Evolutionary conservation across 2,888 invertebrate genomes (phyloP), one percentile per base, ranked within the genome.

Genomic region (Drosophila robusta): DNA sequence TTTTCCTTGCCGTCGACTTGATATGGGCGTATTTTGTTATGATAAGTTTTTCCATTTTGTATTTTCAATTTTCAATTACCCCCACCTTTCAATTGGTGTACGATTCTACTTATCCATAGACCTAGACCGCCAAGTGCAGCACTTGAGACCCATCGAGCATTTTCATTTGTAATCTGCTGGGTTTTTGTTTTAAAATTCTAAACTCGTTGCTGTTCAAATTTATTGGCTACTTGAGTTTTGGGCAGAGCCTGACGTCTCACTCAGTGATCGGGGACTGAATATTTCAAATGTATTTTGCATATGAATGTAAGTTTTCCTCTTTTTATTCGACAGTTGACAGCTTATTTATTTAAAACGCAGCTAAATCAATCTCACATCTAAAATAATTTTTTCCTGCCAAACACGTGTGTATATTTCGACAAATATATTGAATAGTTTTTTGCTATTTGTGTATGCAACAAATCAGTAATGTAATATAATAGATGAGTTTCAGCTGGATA

Each of bases 171-270:
- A 76, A 82, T 86, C 80, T 61, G 45, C 50, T 45, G 54, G 45
- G 46, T 51, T 45, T 67, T 62, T 67, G 42, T 67, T 72, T 89
- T 78, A 63, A 69, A 61, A 83, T 83, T 87, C 83, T 34, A 69
- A 44, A 68, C 87, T 84, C 72, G 83, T 83, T 80, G 65, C 63
- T 46, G 39, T 39, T 47, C 9, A 63, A 71, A 83, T 78, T 88
- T 86, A 83, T 83, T 70, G 70, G 58, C 66, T 84, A 88, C 83
- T 83, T 83, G 87, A 88, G 22, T 77, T 64, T 60, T 44, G 46
- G 49, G 34, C 42, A 16, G 32, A 36, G 50, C 7, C 64, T 65
- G 45, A 75, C 32, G 55, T 62, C 65, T 81, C 41, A 60, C 8
- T 78, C 45, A n/a, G 47, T 16, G 8, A 46, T 50, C 14, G 8